Conservation (phyloP, 2,113 vertebrate genomes). For the Mionectes macconnelli region DNA sequence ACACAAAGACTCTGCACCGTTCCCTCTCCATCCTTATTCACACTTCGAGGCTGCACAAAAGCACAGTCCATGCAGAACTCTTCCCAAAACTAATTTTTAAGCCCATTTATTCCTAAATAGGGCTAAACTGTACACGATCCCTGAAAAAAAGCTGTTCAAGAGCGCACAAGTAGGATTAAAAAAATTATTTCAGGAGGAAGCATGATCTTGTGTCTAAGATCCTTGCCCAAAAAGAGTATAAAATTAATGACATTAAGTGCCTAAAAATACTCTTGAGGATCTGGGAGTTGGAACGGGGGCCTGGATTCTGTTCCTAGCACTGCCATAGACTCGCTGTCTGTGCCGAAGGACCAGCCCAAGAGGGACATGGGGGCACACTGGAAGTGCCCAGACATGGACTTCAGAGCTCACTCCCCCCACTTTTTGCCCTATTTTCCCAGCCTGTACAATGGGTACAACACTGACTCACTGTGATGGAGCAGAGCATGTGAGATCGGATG, state of each 20-base stretch:
- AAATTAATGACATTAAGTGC: conserved; percentile 59
- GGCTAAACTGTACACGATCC: neutral
- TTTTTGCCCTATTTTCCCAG: neutral
- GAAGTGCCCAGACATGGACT: neutral
- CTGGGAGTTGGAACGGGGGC: conserved; percentile 37
- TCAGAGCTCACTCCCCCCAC: neutral
- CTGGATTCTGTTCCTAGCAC: conserved; percentile 50
- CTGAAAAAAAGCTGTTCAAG: neutral
- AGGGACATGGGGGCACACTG: neutral
- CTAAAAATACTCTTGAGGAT: conserved; percentile 59
- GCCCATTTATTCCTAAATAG: neutral
- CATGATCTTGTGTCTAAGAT: conserved; percentile 23
- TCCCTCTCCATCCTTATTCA: neutral
- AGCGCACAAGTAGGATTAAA: neutral
- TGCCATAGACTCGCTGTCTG: conserved; percentile 36
- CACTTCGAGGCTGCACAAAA: neutral
- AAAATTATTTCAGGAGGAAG: conserved; percentile 34
- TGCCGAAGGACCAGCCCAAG: neutral
- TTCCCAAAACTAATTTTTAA: neutral
- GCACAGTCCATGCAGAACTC: neutral
- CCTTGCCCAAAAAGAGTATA: conserved; percentile 41
- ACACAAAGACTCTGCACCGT: neutral
- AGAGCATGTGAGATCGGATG: neutral
- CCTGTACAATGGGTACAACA: neutral
- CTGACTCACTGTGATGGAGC: neutral